These are phyloP conservation scores for Neoitamus cyanurus DNA, from an alignment of 2,888 invertebrate genomes.

Conservation along the genomic window DNA sequence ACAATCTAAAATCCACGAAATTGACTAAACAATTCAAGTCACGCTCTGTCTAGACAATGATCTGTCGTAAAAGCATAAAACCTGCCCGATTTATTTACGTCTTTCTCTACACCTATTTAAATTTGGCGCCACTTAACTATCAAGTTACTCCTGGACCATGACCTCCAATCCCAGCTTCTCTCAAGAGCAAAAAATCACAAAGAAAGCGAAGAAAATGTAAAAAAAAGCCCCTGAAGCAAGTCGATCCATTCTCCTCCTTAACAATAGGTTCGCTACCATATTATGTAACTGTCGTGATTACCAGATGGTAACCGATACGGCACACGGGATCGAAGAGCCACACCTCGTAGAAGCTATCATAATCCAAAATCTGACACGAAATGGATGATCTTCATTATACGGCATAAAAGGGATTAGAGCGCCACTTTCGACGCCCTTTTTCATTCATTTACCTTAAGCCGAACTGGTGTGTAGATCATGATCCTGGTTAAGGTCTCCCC, in stretches of 20 bases:
- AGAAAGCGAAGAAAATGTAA: neutral
- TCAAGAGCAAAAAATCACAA: neutral
- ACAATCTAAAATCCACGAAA: too few relatives aligned
- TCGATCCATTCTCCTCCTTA: neutral
- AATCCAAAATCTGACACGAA: slow-evolving; percentile 32
- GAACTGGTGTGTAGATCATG: neutral
- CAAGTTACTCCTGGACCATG: neutral
- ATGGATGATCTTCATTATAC: slow-evolving; percentile 19
- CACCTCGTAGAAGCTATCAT: slow-evolving; percentile 15
- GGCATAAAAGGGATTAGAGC: slow-evolving; percentile 32
- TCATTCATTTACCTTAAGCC: slow-evolving; percentile 22
- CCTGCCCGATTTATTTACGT: neutral
- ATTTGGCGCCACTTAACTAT: slow-evolving; percentile 21
- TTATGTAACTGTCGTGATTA: slow-evolving; percentile 38
- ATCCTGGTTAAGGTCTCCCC: neutral
- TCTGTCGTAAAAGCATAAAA: neutral
- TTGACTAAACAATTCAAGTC: neutral
- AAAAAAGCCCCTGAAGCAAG: neutral
- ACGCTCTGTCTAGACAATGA: neutral
- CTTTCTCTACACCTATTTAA: neutral
- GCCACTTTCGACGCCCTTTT: slow-evolving; percentile 41
- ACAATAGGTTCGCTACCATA: slow-evolving; percentile 6
- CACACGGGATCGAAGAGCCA: slow-evolving; percentile 2
- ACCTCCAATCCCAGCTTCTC: neutral
- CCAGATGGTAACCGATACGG: neutral